Evolutionary conservation across 2,797 vertebrate species (phyloP).

Genomic region (Geotrypetes seraphini): DNA sequence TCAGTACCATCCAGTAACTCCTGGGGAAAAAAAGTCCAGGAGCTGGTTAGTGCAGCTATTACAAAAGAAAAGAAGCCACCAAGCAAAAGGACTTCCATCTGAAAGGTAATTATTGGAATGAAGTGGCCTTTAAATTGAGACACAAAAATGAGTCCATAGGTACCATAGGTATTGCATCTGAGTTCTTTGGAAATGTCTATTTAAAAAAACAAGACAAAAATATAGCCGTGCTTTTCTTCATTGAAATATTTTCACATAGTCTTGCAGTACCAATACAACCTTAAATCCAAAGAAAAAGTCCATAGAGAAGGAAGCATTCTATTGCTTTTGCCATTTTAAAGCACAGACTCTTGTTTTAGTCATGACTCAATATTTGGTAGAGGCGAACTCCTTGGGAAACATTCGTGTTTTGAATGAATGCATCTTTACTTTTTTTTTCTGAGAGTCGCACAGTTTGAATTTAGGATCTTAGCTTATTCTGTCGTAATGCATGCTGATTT

Average conservation of each 20-base stretch:
- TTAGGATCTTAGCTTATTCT: slow-evolving; percentile 10
- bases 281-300: no score
- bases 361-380: background rate
- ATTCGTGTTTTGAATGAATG: background rate
- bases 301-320: background rate
- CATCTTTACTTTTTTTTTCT: background rate
- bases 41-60: slow-evolving; percentile 20
- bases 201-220: no score
- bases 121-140: background rate
- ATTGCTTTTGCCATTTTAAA: background rate
- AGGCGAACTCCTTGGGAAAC: background rate
- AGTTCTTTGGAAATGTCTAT: no score
- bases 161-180: no score
- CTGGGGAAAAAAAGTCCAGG: no score
- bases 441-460: slow-evolving; percentile 20
- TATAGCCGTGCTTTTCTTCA: no score
- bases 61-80: slow-evolving; percentile 8
- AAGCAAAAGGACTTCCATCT: slow-evolving; percentile 24
- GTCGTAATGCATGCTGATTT: slow-evolving; percentile 5
- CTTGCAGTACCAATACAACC: no score
- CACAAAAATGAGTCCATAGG: background rate
- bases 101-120: slow-evolving; percentile 14
- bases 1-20: no score
- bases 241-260: no score
- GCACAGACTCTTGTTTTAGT: background rate